A percentile compares a stretch with the other conserved stretches of the same genome.
phyloP scores from a whole-genome alignment of 2,113 vertebrate genomes.

The Perognathus longimembris region DNA sequence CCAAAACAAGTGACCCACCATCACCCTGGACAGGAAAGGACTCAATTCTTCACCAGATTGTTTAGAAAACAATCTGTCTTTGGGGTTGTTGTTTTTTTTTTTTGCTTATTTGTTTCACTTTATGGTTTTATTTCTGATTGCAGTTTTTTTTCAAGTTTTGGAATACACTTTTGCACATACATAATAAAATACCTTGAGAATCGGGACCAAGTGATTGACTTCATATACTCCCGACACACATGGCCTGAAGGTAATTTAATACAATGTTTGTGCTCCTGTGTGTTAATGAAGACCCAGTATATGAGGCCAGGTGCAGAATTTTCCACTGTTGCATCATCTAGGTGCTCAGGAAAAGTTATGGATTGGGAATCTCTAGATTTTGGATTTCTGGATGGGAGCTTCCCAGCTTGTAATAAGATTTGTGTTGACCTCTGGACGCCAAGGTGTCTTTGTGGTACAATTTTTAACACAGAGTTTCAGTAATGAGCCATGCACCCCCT shows the following conservation, averaged over 20 bases:
- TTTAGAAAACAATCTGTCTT: neutral
- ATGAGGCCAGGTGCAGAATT: neutral
- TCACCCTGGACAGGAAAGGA: neutral
- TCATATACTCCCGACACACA: neutral
- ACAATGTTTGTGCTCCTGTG: neutral
- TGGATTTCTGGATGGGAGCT: neutral
- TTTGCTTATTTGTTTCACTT: too few species aligned
- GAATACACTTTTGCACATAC: neutral
- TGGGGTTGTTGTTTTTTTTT: too few species aligned
- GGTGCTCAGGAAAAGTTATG: neutral
- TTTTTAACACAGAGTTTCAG: neutral
- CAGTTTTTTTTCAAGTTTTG: neutral
- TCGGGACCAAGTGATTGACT: neutral
- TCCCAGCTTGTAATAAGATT: too few species aligned
- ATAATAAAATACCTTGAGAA: neutral
- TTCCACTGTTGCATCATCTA: neutral
- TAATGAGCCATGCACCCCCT: neutral
- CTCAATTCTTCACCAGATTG: accelerated
- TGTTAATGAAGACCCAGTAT: too few species aligned
- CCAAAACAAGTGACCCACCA: too few species aligned
- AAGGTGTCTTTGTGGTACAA: neutral
- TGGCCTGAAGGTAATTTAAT: neutral
- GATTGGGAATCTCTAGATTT: neutral
- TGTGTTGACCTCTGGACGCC: neutral
- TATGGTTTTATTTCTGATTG: neutral